Percentiles rank a stretch among this genome's conserved stretches.
phyloP scores from a whole-genome alignment of 1,140 invertebrate species.

The Alviniconcha marisindica region DNA sequence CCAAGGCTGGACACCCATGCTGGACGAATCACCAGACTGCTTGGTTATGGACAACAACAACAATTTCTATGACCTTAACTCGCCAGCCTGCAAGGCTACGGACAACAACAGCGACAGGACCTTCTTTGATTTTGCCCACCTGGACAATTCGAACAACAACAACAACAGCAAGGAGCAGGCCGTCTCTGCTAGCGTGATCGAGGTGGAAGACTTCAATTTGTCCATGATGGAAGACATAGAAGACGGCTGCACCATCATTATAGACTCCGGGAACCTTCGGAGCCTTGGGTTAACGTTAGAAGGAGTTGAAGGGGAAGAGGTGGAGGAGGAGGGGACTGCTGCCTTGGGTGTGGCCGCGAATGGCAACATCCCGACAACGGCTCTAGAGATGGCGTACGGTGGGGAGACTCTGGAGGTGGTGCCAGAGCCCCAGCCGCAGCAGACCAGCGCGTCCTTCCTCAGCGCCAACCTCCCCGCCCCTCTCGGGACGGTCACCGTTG shows the following conservation, averaged over 20 bases:
- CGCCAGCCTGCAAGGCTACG: neutral
- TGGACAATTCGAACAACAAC: neutral
- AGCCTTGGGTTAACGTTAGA: too few species aligned
- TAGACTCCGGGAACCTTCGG: neutral
- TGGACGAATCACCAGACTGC: neutral
- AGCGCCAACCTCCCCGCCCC: constrained; percentile 13
- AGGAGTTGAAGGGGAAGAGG: neutral
- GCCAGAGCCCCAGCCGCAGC: neutral
- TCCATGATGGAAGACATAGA: neutral
- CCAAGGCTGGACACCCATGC: neutral
- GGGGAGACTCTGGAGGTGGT: too few species aligned
- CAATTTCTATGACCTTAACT: neutral
- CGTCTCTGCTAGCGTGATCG: neutral
- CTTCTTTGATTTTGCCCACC: too few species aligned
- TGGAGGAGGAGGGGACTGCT: neutral
- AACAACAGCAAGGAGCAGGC: neutral
- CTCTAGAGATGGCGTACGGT: neutral
- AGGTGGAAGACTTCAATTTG: neutral
- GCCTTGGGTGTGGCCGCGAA: neutral
- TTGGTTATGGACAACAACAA: neutral
- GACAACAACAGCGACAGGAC: constrained; percentile 3
- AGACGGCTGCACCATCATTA: neutral
- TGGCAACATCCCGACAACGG: neutral
- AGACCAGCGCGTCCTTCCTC: neutral
- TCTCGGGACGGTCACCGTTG: too few species aligned